These are phyloP conservation scores for Amblyopsis hoosieri DNA, from an alignment of 2,797 vertebrate genomes.

Conservation along the genomic window DNA sequence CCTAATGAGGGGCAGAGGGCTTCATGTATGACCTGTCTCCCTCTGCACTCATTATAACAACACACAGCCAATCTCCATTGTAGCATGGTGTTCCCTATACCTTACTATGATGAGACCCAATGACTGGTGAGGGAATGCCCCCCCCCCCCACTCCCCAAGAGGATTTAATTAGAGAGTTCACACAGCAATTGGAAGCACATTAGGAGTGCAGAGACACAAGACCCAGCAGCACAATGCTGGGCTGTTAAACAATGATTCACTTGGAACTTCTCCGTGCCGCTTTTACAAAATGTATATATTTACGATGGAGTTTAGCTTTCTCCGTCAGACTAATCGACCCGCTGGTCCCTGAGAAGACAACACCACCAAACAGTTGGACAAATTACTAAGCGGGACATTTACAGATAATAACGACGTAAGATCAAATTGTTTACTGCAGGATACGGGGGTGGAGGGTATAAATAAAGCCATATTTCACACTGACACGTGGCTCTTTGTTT, in stretches of 20 bases:
- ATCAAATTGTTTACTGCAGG: conserved; percentile 7
- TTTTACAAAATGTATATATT: conserved; percentile 57
- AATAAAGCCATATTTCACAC: not conserved
- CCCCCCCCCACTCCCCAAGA: conserved; percentile 38
- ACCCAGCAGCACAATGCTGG: not conserved
- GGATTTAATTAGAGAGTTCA: conserved; percentile 42
- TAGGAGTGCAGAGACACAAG: conserved; percentile 39
- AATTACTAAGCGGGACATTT: conserved; percentile 10
- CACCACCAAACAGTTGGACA: conserved; percentile 33
- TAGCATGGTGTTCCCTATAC: conserved; percentile 49
- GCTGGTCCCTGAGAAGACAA: conserved; percentile 47
- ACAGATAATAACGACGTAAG: not conserved
- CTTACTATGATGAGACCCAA: conserved; percentile 62
- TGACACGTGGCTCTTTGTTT: conserved; percentile 7
- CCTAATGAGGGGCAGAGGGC: conserved; percentile 70
- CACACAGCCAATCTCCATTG: conserved; percentile 34
- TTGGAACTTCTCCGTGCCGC: conserved; percentile 63
- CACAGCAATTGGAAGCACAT: conserved; percentile 54
- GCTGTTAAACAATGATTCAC: conserved; percentile 56
- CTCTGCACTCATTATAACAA: conserved; percentile 75
- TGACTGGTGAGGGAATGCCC: conserved; percentile 52
- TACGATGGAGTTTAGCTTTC: conserved; percentile 14
- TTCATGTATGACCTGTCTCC: conserved; percentile 67
- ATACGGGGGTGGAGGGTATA: not conserved
- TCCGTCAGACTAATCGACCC: conserved; percentile 35